A percentile compares a stretch with the other conserved stretches of the same genome.
These are phyloP conservation scores for Molossus alvarezi DNA, from an alignment of 2,797 vertebrate genomes.

Conservation along the genomic window DNA sequence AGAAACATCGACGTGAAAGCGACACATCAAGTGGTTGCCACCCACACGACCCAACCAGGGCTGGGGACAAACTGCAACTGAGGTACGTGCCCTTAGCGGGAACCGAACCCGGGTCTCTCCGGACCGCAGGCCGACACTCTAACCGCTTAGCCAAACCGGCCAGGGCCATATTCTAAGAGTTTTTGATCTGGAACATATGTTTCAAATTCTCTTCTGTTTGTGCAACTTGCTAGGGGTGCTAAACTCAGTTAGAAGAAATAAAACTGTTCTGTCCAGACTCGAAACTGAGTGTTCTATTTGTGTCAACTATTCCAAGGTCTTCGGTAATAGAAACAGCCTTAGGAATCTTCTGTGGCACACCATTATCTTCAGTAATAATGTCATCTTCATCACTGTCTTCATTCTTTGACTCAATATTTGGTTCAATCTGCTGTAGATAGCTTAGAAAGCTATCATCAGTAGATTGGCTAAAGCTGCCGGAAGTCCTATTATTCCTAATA, in stretches of 20 bases:
- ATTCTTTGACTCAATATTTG: conserved; percentile 92
- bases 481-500: conserved; percentile 92
- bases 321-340: conserved; percentile 88
- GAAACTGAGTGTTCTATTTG: conserved; percentile 92
- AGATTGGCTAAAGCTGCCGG: conserved; percentile 94
- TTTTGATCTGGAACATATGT: conserved; percentile 87
- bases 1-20: too few species aligned
- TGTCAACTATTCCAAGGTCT: conserved; percentile 91
- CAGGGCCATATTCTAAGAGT: conserved; percentile 92
- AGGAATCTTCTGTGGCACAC: conserved; percentile 90
- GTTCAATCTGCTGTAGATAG: conserved; percentile 91
- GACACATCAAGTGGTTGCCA: too few species aligned
- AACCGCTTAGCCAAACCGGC: too few species aligned
- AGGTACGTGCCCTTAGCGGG: too few species aligned
- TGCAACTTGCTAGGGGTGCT: conserved; percentile 84
- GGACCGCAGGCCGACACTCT: too few species aligned
- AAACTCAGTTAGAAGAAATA: conserved; percentile 89
- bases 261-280: conserved; percentile 92
- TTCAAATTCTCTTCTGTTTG: conserved; percentile 89
- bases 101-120: too few species aligned
- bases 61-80: too few species aligned
- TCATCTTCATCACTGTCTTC: conserved; percentile 94
- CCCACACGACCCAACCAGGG: too few species aligned
- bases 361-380: conserved; percentile 92
- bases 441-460: conserved; percentile 94